These are phyloP conservation scores for Andrena camellia DNA, from an alignment of 2,888 invertebrate genomes.

Conservation along the genomic window DNA sequence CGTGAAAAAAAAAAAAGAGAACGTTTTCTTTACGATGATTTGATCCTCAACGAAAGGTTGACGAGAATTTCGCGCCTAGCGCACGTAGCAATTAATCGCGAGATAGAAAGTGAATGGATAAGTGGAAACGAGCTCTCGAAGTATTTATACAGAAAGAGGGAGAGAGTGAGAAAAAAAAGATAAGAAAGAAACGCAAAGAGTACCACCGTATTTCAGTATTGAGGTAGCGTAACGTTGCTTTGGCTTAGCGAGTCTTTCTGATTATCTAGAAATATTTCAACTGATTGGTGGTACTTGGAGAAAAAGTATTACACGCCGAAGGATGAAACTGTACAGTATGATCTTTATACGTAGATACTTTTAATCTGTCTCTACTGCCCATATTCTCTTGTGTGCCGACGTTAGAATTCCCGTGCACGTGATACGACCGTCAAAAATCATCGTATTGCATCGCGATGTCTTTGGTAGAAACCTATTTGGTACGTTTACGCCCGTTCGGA, in stretches of 20 bases:
- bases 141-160: constrained; percentile 42
- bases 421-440: constrained; percentile 47
- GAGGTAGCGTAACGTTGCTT: constrained; percentile 73
- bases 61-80: constrained; percentile 22
- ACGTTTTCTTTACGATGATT: constrained; percentile 15
- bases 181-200: constrained; percentile 5
- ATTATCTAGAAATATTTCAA: constrained; percentile 64
- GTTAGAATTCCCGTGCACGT: constrained; percentile 43
- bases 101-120: constrained; percentile 8
- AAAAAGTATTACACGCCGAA: constrained; percentile 42
- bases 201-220: constrained; percentile 65
- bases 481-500: constrained; percentile 75
- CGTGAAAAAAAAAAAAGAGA: not conserved
- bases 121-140: constrained; percentile 22
- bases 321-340: constrained; percentile 51
- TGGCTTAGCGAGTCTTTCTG: constrained; percentile 69
- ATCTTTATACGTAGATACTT: constrained; percentile 44
- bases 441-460: constrained; percentile 57
- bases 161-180: no score
- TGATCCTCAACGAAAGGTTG: constrained; percentile 16
- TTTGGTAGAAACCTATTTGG: constrained; percentile 75
- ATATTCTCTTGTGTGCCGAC: constrained; percentile 39
- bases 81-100: constrained; percentile 15
- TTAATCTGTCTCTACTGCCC: constrained; percentile 46
- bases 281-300: constrained; percentile 61